Conservation (phyloP, 2,113 vertebrate genomes). For the Pholis gunnellus region DNA sequence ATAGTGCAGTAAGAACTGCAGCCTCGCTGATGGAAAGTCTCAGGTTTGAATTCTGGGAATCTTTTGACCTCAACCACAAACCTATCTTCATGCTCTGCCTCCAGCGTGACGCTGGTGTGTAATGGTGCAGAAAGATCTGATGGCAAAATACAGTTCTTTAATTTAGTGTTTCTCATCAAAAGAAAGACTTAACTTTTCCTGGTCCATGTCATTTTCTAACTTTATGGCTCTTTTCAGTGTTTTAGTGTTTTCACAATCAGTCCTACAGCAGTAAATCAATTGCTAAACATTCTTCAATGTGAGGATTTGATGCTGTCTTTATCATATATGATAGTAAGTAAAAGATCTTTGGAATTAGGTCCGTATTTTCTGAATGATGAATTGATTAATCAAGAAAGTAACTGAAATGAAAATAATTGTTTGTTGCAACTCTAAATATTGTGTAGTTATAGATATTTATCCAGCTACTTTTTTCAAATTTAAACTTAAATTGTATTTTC, state of each 20-base stretch:
- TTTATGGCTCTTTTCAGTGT: not conserved
- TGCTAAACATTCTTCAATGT: not conserved
- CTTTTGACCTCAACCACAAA: conserved; percentile 37
- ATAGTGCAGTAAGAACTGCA: conserved; percentile 5
- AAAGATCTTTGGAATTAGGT: not conserved
- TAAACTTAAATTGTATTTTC: too few species aligned
- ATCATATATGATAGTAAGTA: not conserved
- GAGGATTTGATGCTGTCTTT: not conserved
- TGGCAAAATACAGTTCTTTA: not conserved
- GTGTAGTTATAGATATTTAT: not conserved
- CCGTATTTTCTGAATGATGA: not conserved
- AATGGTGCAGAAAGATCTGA: conserved; percentile 21
- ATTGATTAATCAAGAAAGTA: not conserved
- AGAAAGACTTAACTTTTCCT: not conserved
- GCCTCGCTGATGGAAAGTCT: conserved; percentile 6
- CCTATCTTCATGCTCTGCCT: conserved; percentile 1
- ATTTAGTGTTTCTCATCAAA: conserved; percentile 3
- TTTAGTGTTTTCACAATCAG: not conserved
- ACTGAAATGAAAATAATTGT: too few species aligned
- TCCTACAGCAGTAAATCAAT: not conserved
- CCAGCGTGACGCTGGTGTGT: not conserved
- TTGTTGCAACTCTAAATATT: too few species aligned
- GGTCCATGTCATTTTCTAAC: not conserved
- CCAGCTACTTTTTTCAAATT: too few species aligned
- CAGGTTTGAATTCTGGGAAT: conserved; percentile 29